phyloP scores from a whole-genome alignment of 2,797 vertebrate genomes.

The Podarcis siculus region DNA sequence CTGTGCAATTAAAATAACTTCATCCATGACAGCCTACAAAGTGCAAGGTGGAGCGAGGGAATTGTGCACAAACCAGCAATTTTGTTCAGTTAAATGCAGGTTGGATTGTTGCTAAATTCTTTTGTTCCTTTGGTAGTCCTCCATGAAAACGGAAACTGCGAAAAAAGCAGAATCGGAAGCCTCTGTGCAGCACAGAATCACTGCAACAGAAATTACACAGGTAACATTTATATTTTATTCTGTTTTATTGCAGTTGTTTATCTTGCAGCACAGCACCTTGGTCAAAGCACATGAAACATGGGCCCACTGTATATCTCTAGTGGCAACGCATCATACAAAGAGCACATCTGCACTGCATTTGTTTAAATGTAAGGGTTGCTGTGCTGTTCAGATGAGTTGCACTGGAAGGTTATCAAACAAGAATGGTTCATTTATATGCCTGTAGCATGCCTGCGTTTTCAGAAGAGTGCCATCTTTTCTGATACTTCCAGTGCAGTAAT shows the following conservation, averaged over 20 bases:
- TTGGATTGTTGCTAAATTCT: conserved; percentile 16
- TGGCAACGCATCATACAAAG: neutral
- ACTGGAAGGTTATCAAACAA: neutral
- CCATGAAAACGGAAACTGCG: conserved; percentile 82
- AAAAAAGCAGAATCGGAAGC: conserved; percentile 82
- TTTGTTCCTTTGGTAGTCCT: conserved; percentile 76
- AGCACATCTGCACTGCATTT: neutral
- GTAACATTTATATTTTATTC: conserved; percentile 66
- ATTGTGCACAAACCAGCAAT: neutral
- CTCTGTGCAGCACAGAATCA: conserved; percentile 71
- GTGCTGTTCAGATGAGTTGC: neutral
- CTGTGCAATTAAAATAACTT: neutral
- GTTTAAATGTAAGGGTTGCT: neutral
- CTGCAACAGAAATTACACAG: conserved; percentile 76
- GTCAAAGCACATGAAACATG: neutral
- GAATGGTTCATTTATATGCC: neutral
- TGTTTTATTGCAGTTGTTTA: neutral
- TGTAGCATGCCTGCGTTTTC: neutral
- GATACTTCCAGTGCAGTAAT: neutral
- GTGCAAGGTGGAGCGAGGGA: neutral
- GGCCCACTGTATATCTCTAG: neutral
- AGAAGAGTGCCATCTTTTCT: neutral
- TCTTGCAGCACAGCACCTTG: neutral
- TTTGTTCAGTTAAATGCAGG: neutral
- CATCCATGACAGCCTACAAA: neutral